These are phyloP conservation scores for Alloscopus bannaensis DNA, from an alignment of 2,888 invertebrate species.

Conservation along the genomic window DNA sequence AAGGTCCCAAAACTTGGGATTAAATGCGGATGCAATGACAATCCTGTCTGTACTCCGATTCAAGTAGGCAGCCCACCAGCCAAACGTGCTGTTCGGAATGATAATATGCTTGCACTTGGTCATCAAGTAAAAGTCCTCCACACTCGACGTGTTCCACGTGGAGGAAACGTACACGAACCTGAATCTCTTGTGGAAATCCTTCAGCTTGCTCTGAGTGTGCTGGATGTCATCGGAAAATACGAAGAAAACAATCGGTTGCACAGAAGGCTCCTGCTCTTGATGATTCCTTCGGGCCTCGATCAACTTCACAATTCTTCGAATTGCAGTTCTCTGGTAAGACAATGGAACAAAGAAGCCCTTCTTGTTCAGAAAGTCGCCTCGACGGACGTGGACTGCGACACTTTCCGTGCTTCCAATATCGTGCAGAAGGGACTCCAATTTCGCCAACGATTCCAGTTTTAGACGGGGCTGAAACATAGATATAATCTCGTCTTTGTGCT, in stretches of 20 bases:
- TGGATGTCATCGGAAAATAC: constrained; percentile 40
- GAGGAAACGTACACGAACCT: constrained; percentile 27
- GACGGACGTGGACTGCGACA: constrained; percentile 18
- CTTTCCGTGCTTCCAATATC: constrained; percentile 1
- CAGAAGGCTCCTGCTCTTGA: too few relatives aligned
- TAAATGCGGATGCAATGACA: constrained; percentile 37
- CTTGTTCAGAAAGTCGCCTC: not conserved
- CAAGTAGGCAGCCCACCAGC: constrained; percentile 59
- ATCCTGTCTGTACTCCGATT: constrained; percentile 42
- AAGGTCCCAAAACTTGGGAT: constrained; percentile 16
- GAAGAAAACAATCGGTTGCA: constrained; percentile 35
- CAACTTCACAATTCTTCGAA: not conserved
- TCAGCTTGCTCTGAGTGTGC: not conserved
- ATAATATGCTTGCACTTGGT: constrained; percentile 52
- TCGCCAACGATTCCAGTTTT: not conserved
- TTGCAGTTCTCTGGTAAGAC: constrained; percentile 8
- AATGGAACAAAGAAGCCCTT: not conserved
- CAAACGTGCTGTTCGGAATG: constrained; percentile 38
- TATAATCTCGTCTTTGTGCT: not conserved
- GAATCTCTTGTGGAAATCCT: not conserved
- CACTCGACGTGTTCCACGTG: constrained; percentile 33
- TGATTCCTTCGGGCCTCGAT: not conserved
- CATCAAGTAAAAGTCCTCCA: constrained; percentile 61
- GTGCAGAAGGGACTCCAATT: not conserved
- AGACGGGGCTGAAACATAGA: not conserved